Conservation (phyloP, 2,797 vertebrate species). For the Streptopelia turtur region DNA sequence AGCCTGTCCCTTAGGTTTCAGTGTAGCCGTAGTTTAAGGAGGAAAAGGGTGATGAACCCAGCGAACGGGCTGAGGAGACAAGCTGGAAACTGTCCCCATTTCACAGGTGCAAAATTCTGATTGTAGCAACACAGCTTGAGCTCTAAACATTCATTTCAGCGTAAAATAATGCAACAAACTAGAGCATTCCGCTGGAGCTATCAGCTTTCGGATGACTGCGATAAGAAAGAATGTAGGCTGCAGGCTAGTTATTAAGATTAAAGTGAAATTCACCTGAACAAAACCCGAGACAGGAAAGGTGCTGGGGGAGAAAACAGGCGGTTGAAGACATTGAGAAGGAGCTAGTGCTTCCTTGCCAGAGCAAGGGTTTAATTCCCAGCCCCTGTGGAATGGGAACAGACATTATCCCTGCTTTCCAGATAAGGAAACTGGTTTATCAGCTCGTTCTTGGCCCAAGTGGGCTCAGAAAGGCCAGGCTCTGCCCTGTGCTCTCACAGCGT, state of each 20-base stretch:
- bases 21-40: not conserved
- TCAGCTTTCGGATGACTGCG: slow-evolving; percentile 5
- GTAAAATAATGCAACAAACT: not conserved
- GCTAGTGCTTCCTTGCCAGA: not conserved
- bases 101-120: not conserved
- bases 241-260: slow-evolving; percentile 7
- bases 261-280: slow-evolving; percentile 8
- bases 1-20: not conserved
- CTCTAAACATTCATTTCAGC: not conserved
- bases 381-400: slow-evolving; percentile 27
- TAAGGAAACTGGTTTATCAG: slow-evolving; percentile 57
- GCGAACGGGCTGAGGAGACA: not conserved
- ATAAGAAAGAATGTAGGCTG: slow-evolving; percentile 18
- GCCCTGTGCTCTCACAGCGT: not conserved
- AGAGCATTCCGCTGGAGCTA: not conserved
- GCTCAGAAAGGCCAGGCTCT: not conserved
- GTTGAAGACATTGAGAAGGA: not conserved
- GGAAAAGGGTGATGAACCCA: not conserved
- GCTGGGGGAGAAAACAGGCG: not conserved
- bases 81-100: not conserved
- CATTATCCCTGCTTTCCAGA: slow-evolving; percentile 49
- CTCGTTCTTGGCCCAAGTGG: slow-evolving; percentile 10
- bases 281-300: not conserved
- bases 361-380: slow-evolving; percentile 15
- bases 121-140: not conserved